Base-by-base conservation (phyloP, 2,888 invertebrate genomes). In the Amphipoea oculea region DNA sequence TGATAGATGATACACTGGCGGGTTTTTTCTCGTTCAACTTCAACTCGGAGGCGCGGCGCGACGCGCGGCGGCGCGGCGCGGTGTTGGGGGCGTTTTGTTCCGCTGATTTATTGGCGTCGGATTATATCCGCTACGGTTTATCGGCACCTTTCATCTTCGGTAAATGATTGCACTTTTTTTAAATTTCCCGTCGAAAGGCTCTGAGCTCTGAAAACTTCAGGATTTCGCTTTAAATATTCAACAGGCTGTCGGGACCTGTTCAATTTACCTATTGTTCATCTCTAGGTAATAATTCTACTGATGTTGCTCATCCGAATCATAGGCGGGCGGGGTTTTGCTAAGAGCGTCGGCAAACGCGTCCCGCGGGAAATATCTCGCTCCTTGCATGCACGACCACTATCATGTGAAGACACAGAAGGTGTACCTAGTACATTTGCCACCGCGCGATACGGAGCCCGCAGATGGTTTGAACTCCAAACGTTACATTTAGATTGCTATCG, bases 1-100 rank as follows among this genome's bases (percentile, higher is more conserved):
- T 93, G 92, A 93, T 92, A 87, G 92, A 92, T 92, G 92, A 90
- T 89, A 91, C 87, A 87, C 73, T 85, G 75, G 76, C 79, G 78
- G 45, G 73, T 77, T 81, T 86, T 83, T 88, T 86, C 72, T 72
- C 80, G 67, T 84, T 80, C 60, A 62, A 78, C 77, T 80, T 86
- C 57, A 77, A 77, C 73, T 75, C 69, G 36, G 69, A 51, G 20
- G 48, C 20, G 48, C 62, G 60, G n/a, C 60, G 60, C n/a, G 17
- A 29, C 29, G 62, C 62, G 62, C n/a, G 42, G n/a, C 51, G 36
- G 23, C 23, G n/a, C 51, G 36, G 23, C 23, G 14, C 17, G 71
- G 69, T 67, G 71, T 54, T 78, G 68, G 71, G 60, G 76, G 79
- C 69, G 80, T 69, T 79, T 71, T 78, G 73, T 79, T 80, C 75